Conservation (phyloP, 2,888 invertebrate genomes). For the Tachystola acroxantha region DNA sequence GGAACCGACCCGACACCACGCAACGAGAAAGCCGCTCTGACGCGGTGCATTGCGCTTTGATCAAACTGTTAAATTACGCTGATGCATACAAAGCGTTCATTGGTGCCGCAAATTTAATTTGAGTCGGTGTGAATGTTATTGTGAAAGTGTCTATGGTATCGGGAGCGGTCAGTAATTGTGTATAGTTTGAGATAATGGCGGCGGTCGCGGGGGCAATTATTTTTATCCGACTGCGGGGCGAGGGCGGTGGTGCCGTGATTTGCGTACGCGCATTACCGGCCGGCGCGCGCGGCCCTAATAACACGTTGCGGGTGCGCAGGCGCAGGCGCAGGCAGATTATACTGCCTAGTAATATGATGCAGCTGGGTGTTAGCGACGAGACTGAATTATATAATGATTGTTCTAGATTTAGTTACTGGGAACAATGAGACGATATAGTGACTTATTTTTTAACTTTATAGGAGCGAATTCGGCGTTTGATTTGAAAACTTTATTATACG, state of each 20-base stretch:
- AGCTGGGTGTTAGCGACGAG: too few species aligned
- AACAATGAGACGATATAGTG: too few species aligned
- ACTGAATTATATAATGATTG: too few species aligned
- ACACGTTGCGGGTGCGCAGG: slow-evolving; percentile 19
- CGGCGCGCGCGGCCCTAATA: slow-evolving; percentile 23
- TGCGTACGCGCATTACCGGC: slow-evolving; percentile 46
- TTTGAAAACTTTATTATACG: too few species aligned
- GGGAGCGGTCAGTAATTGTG: slow-evolving; percentile 54
- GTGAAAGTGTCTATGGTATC: background rate
- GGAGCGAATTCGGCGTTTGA: too few species aligned
- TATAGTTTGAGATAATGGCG: slow-evolving; percentile 62
- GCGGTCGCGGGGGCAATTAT: slow-evolving; percentile 61
- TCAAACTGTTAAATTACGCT: background rate
- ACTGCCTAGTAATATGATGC: slow-evolving; percentile 24
- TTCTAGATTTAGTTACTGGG: too few species aligned
- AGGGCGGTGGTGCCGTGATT: too few species aligned
- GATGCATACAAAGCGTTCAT: background rate
- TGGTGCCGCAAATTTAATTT: background rate
- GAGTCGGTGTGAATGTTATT: background rate
- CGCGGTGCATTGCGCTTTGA: slow-evolving; percentile 1
- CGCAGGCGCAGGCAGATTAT: slow-evolving; percentile 22
- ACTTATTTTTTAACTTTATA: too few species aligned
- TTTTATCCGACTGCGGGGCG: slow-evolving; percentile 40
- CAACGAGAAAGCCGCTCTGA: background rate
- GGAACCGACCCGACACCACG: slow-evolving; percentile 29